Conservation (phyloP, 2,888 invertebrate species). For the Pherbina coryleti region DNA sequence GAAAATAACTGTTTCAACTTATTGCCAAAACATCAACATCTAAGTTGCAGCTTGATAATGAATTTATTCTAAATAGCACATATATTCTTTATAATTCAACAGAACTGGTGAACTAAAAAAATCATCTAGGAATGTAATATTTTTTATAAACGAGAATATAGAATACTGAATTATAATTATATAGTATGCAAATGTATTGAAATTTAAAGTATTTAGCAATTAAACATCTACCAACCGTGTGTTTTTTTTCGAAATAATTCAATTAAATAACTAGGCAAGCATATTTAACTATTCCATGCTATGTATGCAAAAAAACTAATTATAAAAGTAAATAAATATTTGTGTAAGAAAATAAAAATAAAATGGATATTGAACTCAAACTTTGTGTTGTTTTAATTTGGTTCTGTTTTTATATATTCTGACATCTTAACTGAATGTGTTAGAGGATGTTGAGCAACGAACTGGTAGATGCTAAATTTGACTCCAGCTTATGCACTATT, state of each 20-base stretch:
- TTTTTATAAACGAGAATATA: constrained; percentile 18
- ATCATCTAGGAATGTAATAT: constrained; percentile 20
- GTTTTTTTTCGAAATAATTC: constrained; percentile 19
- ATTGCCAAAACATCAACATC: neutral
- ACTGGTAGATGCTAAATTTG: no score
- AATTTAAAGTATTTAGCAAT: constrained; percentile 16
- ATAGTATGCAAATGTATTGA: constrained; percentile 6
- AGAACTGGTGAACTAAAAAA: neutral
- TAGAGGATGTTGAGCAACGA: no score
- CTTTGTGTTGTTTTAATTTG: neutral
- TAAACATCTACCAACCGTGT: constrained; percentile 24
- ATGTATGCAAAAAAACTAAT: constrained; percentile 41
- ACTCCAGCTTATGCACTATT: no score
- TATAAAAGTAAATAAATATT: constrained; percentile 32
- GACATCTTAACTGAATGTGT: no score
- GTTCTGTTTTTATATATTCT: no score
- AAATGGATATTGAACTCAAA: neutral
- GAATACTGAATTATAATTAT: constrained; percentile 21
- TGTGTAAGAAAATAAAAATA: constrained; percentile 31
- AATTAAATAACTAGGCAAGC: constrained; percentile 28
- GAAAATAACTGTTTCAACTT: neutral
- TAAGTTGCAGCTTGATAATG: no score
- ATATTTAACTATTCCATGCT: constrained; percentile 28
- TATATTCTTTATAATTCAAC: no score
- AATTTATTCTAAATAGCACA: no score